Percentiles rank a stretch among this genome's conserved stretches.
phyloP scores from a whole-genome alignment of 2,797 vertebrate genomes.

The Neomorphus geoffroyi region DNA sequence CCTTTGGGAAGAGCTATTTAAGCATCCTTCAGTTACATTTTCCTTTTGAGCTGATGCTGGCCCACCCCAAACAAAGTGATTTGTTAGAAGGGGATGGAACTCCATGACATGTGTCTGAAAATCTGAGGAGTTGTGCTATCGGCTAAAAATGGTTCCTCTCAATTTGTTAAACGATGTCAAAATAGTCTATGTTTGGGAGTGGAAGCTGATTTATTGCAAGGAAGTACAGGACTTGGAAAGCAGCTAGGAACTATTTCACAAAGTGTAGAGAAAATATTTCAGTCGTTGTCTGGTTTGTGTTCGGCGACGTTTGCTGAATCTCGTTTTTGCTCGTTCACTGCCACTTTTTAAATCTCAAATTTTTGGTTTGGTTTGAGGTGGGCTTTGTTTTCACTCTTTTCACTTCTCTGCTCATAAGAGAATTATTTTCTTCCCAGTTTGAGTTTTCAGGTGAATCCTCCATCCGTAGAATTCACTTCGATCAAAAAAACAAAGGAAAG shows the following conservation, averaged over 20 bases:
- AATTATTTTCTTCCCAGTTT: neutral
- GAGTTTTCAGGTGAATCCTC: neutral
- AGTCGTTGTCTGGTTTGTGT: neutral
- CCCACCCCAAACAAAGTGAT: fast-evolving
- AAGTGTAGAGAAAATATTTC: neutral
- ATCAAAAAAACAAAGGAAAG: neutral
- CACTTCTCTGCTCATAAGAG: neutral
- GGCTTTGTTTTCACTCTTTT: neutral
- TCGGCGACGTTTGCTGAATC: neutral
- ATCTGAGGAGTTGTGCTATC: neutral
- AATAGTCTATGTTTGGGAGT: neutral
- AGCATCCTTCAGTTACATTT: fast-evolving
- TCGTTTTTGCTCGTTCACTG: neutral
- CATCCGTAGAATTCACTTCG: neutral
- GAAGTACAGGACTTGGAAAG: neutral
- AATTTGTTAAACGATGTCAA: neutral
- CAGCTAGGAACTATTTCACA: neutral
- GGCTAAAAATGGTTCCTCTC: neutral
- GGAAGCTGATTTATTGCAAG: neutral
- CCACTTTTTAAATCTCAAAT: neutral
- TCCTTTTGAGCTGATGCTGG: neutral
- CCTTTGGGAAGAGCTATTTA: neutral
- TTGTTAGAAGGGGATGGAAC: neutral
- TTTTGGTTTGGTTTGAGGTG: neutral
- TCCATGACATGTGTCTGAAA: too few species aligned